Percentiles rank a stretch among this genome's conserved stretches.
phyloP scores from a whole-genome alignment of 2,113 vertebrate genomes.

The Clupea harengus region DNA sequence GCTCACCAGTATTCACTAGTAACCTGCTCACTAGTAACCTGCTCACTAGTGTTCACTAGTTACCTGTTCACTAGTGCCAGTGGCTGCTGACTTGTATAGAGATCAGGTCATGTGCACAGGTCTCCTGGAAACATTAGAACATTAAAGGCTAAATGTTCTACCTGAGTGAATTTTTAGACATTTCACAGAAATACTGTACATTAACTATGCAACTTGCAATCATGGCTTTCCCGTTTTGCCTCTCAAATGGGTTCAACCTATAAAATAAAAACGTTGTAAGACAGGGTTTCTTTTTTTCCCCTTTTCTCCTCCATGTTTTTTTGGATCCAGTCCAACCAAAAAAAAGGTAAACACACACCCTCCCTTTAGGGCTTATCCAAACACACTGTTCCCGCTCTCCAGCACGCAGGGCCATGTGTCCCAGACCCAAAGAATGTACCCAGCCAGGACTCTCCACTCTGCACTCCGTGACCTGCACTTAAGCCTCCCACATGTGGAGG shows the following conservation, averaged over 20 bases:
- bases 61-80: too few species aligned
- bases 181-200: not conserved
- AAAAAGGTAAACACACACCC: not conserved
- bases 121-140: too few species aligned
- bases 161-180: not conserved
- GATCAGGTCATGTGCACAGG: too few species aligned
- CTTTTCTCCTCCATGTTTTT: constrained; percentile 20
- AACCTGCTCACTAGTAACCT: too few species aligned
- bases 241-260: not conserved
- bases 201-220: not conserved
- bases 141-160: too few species aligned
- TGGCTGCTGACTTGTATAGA: too few species aligned
- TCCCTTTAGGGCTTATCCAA: not conserved
- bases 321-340: constrained; percentile 32
- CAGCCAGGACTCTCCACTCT: constrained; percentile 32
- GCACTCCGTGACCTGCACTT: constrained; percentile 36
- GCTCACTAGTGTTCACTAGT: too few species aligned
- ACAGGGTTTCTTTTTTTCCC: not conserved
- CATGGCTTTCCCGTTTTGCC: not conserved
- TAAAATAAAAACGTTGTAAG: not conserved
- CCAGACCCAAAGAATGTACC: not conserved
- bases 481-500: constrained; percentile 25
- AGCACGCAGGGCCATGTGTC: not conserved
- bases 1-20: too few species aligned
- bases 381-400: not conserved